Base-by-base conservation (phyloP, 2,797 vertebrate species). In the Antrozous pallidus region DNA sequence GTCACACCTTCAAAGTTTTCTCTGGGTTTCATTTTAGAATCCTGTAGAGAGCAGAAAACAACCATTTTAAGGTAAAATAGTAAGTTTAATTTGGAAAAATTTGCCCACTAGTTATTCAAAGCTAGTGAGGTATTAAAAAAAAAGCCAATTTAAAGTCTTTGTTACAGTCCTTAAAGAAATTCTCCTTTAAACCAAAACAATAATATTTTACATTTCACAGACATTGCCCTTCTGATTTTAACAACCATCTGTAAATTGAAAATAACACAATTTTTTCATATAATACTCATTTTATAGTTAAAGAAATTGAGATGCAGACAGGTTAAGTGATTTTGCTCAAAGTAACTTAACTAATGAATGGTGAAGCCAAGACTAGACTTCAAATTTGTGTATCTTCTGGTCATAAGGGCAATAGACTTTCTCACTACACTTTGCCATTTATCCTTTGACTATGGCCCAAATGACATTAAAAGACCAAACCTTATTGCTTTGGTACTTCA, bases 151-250 rank as follows among this genome's bases (percentile, higher is more conserved):
- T 93, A 94, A 54, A 92, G 28, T 22, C 71, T 51, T 78, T 88
- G 51, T 92, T 87, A 86, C 17, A 94, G 87, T 80, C 36, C 71
- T 95, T 94, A 73, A 94, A 94, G 86, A 83, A 92, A 94, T 89
- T 88, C 12, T 18, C 67, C 51, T 87, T 91, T 97, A 90, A 95
- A 90, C 45, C 69, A 79, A 88, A 93, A 95, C 42, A 85, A 84
- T 65, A 75, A 11, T 73, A 69, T 26, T 85, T 87, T 86, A 85
- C 71, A 56, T 65, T 87, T 90, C 63, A 89, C 54, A 90, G 94
- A 90, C 45, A 70, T 88, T 90, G 49, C 13, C 13, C 74, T 33
- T 93, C n/a, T 79, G 28, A 38, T 75, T 90, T 74, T 93, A 94
- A 75, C 3, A 84, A 28, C 42, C 31, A 88, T 14, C 28, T 95